These are phyloP conservation scores for Trachops cirrhosus DNA, from an alignment of 2,797 vertebrate genomes.

Conservation along the genomic window DNA sequence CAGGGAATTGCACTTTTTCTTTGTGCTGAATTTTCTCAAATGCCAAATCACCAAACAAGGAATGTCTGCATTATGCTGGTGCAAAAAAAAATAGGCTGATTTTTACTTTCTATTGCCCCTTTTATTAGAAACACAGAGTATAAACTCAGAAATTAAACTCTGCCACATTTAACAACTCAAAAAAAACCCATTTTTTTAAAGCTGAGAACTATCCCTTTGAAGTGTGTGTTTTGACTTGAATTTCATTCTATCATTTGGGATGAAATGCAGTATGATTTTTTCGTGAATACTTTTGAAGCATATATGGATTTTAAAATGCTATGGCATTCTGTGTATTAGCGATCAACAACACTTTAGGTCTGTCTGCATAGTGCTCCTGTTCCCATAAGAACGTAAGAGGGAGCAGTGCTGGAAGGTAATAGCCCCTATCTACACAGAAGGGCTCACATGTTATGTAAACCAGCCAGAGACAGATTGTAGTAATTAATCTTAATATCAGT, in stretches of 20 bases:
- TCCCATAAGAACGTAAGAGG: neutral
- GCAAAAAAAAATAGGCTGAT: neutral
- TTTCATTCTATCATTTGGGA: neutral
- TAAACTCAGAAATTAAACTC: neutral
- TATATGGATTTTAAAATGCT: neutral
- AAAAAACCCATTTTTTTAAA: neutral
- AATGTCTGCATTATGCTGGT: neutral
- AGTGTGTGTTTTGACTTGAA: neutral
- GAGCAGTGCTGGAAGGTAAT: neutral
- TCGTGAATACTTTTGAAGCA: neutral
- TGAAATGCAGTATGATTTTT: neutral
- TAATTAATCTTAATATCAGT: neutral
- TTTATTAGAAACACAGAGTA: neutral
- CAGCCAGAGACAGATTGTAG: neutral
- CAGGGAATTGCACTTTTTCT: neutral
- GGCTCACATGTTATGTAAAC: neutral
- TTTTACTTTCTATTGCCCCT: neutral
- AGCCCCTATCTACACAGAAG: neutral
- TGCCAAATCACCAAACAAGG: neutral
- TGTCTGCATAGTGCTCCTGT: neutral
- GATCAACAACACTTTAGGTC: neutral
- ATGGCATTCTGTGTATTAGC: neutral
- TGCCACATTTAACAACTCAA: neutral
- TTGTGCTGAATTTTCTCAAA: neutral
- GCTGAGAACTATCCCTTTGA: neutral